A percentile compares a stretch with the other conserved stretches of the same genome.
These are phyloP conservation scores for Geotrupes spiniger DNA, from an alignment of 2,888 invertebrate species.

Conservation along the genomic window DNA sequence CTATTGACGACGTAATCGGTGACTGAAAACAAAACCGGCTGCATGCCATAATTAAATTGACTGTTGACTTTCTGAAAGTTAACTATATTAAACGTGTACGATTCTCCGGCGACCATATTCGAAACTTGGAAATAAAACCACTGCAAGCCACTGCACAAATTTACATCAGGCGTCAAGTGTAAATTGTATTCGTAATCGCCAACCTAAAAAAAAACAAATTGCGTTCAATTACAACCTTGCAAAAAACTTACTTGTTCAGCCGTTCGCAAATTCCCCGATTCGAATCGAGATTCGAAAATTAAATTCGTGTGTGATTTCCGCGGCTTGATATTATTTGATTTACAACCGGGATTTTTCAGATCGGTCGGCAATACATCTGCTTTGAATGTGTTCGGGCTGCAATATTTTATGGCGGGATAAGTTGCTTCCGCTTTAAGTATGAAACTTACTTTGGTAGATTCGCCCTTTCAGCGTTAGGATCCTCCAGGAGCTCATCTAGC, in stretches of 20 bases:
- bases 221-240: no score
- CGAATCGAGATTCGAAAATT: conserved; percentile 80
- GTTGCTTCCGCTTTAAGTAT: not conserved
- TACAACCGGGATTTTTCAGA: conserved; percentile 6
- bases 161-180: conserved; percentile 78
- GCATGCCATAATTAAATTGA: conserved; percentile 87
- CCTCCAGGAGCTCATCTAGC: conserved; percentile 22
- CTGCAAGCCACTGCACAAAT: conserved; percentile 74
- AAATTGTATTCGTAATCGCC: conserved; percentile 77
- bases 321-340: conserved; percentile 29
- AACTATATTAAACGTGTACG: conserved; percentile 81
- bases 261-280: conserved; percentile 80
- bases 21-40: conserved; percentile 83
- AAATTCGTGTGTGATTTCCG: conserved; percentile 50
- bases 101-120: conserved; percentile 66
- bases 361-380: not conserved
- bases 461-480: conserved; percentile 2
- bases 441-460: conserved; percentile 16
- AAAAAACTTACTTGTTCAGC: conserved; percentile 65
- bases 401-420: conserved; percentile 6
- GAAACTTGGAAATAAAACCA: conserved; percentile 92
- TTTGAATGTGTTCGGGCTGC: conserved; percentile 15
- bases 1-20: conserved; percentile 61
- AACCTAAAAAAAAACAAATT: conserved; percentile 54
- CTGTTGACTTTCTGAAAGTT: conserved; percentile 86